phyloP scores from a whole-genome alignment of 1,140 invertebrate genomes.

The Nixonia krombeini region DNA sequence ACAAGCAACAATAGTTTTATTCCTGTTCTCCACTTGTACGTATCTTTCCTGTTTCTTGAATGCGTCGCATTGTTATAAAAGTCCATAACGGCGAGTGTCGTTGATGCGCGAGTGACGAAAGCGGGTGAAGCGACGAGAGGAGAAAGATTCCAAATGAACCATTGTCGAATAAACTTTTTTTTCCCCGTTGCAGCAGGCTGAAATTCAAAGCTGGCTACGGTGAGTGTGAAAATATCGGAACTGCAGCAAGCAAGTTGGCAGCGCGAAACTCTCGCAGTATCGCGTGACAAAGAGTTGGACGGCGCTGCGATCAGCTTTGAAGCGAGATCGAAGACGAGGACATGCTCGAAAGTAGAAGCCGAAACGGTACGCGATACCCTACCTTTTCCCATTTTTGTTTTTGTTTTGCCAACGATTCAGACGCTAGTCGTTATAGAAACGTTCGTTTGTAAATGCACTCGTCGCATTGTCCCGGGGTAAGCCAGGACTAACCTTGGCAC shows the following conservation, averaged over 20 bases:
- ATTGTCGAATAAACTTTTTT: constrained; percentile 45
- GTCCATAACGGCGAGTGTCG: constrained; percentile 24
- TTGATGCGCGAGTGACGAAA: not conserved
- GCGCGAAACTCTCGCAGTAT: constrained; percentile 20
- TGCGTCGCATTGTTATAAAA: constrained; percentile 15
- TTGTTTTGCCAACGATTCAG: constrained; percentile 35
- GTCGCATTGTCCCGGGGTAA: constrained; percentile 29
- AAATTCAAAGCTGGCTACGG: constrained; percentile 26
- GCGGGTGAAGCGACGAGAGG: constrained; percentile 12
- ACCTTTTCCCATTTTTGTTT: constrained; percentile 12
- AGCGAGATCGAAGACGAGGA: constrained; percentile 18
- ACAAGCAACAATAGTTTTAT: constrained; percentile 12
- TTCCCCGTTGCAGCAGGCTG: constrained; percentile 5
- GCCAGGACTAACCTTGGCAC: constrained; percentile 41
- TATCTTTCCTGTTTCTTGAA: not conserved
- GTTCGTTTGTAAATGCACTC: constrained; percentile 38
- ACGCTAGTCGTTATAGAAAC: constrained; percentile 39
- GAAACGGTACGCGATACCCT: constrained; percentile 19
- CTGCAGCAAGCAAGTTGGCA: constrained; percentile 13
- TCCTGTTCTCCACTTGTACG: not conserved
- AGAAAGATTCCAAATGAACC: constrained; percentile 36
- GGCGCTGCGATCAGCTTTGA: constrained; percentile 42
- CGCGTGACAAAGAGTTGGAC: constrained; percentile 43
- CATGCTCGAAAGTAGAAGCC: constrained; percentile 23
- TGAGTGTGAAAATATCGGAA: constrained; percentile 8